Evolutionary conservation across 2,888 invertebrate species (phyloP).

Genomic region (Archips xylosteana): DNA sequence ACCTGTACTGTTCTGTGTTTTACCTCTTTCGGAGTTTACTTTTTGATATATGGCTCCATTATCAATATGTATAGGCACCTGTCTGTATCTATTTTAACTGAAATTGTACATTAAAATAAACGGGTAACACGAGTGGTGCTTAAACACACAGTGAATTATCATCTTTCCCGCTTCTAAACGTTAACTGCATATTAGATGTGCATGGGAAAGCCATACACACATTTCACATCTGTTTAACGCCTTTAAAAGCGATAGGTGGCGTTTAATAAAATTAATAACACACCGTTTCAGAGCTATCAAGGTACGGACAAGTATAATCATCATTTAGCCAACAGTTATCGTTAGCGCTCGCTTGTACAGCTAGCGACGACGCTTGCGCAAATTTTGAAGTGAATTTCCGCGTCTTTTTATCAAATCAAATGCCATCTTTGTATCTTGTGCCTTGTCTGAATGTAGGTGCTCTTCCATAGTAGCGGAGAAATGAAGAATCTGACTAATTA

Average conservation of each 20-base stretch:
- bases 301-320: constrained; percentile 22
- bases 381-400: neutral
- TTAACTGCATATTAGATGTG: constrained; percentile 6
- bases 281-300: constrained; percentile 26
- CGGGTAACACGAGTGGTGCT: neutral
- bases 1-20: no score
- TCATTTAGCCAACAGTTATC: constrained; percentile 30
- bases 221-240: constrained; percentile 15
- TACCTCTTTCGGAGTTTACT: no score
- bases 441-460: no score
- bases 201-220: constrained; percentile 18
- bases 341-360: constrained; percentile 15
- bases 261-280: constrained; percentile 22
- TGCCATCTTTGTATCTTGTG: no score
- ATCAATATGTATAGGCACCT: neutral
- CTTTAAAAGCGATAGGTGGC: constrained; percentile 15
- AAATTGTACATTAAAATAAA: neutral
- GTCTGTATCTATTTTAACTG: neutral
- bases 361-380: constrained; percentile 12
- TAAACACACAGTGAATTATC: neutral
- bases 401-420: no score
- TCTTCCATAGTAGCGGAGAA: no score
- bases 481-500: neutral
- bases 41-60: neutral
- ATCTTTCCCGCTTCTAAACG: neutral